Base-by-base conservation (phyloP, 2,797 vertebrate genomes). In the Toxotes lorentzi region DNA sequence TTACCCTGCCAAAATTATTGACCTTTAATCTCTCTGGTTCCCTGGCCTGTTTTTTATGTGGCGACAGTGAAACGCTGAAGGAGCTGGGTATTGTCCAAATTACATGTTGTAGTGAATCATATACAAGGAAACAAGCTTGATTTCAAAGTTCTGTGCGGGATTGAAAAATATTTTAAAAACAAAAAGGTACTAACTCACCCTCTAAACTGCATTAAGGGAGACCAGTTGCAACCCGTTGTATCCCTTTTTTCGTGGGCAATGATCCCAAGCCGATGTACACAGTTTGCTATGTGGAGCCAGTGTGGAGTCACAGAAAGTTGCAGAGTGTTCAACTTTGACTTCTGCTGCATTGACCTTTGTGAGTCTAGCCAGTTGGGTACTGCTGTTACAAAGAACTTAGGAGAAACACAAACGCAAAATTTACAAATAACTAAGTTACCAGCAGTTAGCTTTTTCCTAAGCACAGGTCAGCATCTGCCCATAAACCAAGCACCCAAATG, bases 1-100 rank as follows among this genome's bases (percentile, higher is more conserved):
- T 90, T 82, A 59, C 58, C 17, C 23, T 14, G n/a, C 72, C 59
- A 81, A 78, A 80, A 69, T 54, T 19, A 86, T 66, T 76, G 86
- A 89, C 86, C 71, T 23, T 54, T 47, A 67, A 68, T 85, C 24
- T 71, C 53, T 57, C 17, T 50, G 53, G 53, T 77, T 81, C 8
- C 68, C 35, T 21, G 35, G 64, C 43, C 43, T 79, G 54, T 66
- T 78, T 83, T 30, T 82, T 48, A 81, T 61, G 66, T 32, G 59
- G 17, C 30, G 32, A 51, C 45, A 57, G n/a, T n/a, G 58, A 71
- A 54, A 63, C 56, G 30, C 27, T 53, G 45, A 59, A 53, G 21
- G 30, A 47, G 32, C 70, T 85, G 75, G 58, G 66, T 60, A 0
- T 35, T 58, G 34, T 73, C 84, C 76, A 87, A 73, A 60, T 62